Base-by-base conservation (phyloP, 2,888 invertebrate genomes). In the Pyrgus malvae region DNA sequence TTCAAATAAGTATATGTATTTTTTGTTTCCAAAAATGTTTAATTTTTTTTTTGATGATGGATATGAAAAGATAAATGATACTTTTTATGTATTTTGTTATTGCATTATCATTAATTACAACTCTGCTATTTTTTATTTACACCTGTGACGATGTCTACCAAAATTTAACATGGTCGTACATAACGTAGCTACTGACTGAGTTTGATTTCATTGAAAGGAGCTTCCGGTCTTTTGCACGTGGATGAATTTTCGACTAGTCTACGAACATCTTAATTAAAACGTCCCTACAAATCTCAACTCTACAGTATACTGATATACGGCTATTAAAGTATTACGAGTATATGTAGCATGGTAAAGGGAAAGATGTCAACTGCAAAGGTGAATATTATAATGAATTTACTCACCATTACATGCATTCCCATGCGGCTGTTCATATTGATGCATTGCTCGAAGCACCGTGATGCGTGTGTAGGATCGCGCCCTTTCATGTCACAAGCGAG, bases 371-470 rank as follows among this genome's bases (percentile, higher is more conserved):
- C 17, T 37, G 37, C 6, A 37, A 35, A 16, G 16, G 37, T 17
- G 5, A 19, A n/a, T 37, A 37, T n/a, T 19, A 19, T 2, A n/a
- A 35, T 23, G 14, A 23, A 29, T 21, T n/a, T 14, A 86, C 90
- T 82, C 61, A 90, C 91, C 91, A 74, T 90, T 90, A 78, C 88
- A 88, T 86, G 87, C 88, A 81, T 88, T 90, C 85, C 91, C 87
- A 91, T 87, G 89, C 84, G 91, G 89, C 87, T 91, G 92, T 92
- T 92, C 93, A 93, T 93, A 90, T 79, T 92, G 92, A 92, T 92
- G 92, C 93, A 93, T 93, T 92, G 91, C 92, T 92, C 91, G 91
- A 89, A 91, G 91, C 90, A 91, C 92, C 91, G 91, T 89, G 83
- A 77, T 84, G 82, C 81, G 83, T 83, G 75, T 80, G 77, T 76